A percentile compares a stretch with the other conserved stretches of the same genome.
Conservation (phyloP, 2,113 vertebrate genomes). For the Macquaria australasica region DNA sequence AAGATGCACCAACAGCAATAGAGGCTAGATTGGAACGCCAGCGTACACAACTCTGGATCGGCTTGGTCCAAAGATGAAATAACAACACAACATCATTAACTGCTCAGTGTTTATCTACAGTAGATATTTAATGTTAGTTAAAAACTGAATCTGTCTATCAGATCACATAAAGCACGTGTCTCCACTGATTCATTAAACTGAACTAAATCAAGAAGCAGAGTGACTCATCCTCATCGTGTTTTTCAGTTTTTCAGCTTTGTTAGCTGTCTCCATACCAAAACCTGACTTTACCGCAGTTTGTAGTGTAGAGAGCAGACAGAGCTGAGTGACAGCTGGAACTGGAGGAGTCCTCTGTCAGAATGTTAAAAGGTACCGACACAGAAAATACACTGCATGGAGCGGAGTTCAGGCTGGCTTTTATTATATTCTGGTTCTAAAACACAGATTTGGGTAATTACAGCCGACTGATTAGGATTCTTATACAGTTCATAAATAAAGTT, state of each 20-base stretch:
- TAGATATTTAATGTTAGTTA: not conserved
- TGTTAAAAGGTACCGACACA: too few relatives aligned
- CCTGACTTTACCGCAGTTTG: too few relatives aligned
- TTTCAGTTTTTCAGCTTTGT: too few relatives aligned
- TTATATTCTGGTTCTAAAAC: not conserved
- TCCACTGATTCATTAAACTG: not conserved
- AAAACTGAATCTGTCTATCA: not conserved
- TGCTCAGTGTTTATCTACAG: not conserved
- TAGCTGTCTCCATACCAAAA: not conserved
- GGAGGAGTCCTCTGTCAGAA: too few relatives aligned
- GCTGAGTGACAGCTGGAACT: not conserved
- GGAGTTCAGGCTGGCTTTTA: not conserved
- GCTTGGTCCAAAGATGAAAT: not conserved
- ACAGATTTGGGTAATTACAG: not conserved
- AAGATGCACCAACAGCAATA: not conserved
- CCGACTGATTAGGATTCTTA: not conserved
- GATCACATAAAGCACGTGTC: not conserved
- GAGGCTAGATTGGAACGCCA: not conserved
- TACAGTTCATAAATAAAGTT: not conserved
- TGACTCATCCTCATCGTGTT: too few relatives aligned
- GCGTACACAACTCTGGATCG: not conserved
- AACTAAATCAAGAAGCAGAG: not conserved
- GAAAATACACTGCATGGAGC: too few relatives aligned
- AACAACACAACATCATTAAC: too few relatives aligned
- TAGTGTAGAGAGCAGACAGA: not conserved